Percentiles rank a stretch among this genome's conserved stretches.
These are phyloP conservation scores for Pelmatolapia mariae DNA, from an alignment of 2,113 vertebrate species.

Conservation along the genomic window DNA sequence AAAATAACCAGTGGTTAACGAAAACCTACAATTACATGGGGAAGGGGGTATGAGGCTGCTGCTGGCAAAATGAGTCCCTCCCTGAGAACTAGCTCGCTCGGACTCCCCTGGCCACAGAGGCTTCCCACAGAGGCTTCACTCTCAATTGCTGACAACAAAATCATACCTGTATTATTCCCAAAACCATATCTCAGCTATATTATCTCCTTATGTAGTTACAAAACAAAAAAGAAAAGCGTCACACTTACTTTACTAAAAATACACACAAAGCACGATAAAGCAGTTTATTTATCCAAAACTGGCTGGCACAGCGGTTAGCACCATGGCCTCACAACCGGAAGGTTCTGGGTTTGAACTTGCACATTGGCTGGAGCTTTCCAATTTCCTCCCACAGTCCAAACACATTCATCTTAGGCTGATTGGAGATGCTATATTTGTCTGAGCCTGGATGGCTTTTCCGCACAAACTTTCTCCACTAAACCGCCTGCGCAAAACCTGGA, in stretches of 20 bases:
- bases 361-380: background rate
- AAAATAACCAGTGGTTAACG: constrained; percentile 57
- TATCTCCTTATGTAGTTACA: background rate
- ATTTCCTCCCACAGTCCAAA: background rate
- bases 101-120: background rate
- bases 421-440: background rate
- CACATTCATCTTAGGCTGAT: background rate
- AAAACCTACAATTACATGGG: constrained; percentile 57
- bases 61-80: constrained; percentile 9
- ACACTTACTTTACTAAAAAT: background rate
- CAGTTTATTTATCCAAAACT: constrained; percentile 14
- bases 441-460: background rate
- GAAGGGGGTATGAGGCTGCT: constrained; percentile 31
- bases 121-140: background rate
- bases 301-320: background rate
- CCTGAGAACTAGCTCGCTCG: background rate
- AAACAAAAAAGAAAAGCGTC: background rate
- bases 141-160: background rate
- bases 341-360: background rate
- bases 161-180: background rate
- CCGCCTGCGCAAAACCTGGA: background rate
- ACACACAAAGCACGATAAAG: background rate
- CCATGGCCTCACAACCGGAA: background rate
- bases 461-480: background rate
- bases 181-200: background rate